These are phyloP conservation scores for Forbesichthys agassizii DNA, from an alignment of 2,113 vertebrate species.

Conservation along the genomic window DNA sequence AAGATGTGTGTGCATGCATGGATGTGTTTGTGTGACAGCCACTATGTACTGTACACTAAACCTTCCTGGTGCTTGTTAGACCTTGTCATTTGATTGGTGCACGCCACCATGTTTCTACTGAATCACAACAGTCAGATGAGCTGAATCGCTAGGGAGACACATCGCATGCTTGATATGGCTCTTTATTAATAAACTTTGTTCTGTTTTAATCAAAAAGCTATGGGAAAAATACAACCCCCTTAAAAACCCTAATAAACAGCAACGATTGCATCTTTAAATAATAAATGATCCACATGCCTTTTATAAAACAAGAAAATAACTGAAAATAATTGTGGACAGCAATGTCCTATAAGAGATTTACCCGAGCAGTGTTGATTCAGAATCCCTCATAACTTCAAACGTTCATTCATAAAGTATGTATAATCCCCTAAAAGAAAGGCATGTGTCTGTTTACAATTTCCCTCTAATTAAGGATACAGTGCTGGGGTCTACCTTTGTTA, in stretches of 20 bases:
- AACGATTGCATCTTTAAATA: conserved; percentile 82
- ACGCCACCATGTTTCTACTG: conserved; percentile 67
- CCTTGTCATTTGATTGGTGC: conserved; percentile 65
- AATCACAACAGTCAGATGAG: conserved; percentile 74
- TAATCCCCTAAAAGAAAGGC: conserved; percentile 74
- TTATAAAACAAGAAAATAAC: conserved; percentile 72
- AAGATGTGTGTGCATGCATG: conserved; percentile 17
- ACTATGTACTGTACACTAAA: conserved; percentile 73
- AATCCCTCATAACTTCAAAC: conserved; percentile 81
- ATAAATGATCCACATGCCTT: conserved; percentile 80
- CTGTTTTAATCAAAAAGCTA: conserved; percentile 77
- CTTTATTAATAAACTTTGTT: conserved; percentile 81
- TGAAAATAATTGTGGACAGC: conserved; percentile 84
- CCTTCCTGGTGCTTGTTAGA: conserved; percentile 73
- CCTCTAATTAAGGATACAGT: conserved; percentile 77
- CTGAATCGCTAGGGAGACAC: conserved; percentile 59
- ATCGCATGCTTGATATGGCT: conserved; percentile 68
- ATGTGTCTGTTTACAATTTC: conserved; percentile 75
- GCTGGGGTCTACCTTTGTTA: conserved; percentile 71
- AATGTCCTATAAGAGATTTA: conserved; percentile 78
- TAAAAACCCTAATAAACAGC: conserved; percentile 77
- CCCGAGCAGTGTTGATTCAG: conserved; percentile 77
- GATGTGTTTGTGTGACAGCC: conserved; percentile 49
- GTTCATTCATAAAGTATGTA: conserved; percentile 80
- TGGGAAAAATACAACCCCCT: conserved; percentile 75